Evolutionary conservation across 2,797 vertebrate species (phyloP), one percentile per base, ranked within the genome.

Genomic region (Cuniculus paca): DNA sequence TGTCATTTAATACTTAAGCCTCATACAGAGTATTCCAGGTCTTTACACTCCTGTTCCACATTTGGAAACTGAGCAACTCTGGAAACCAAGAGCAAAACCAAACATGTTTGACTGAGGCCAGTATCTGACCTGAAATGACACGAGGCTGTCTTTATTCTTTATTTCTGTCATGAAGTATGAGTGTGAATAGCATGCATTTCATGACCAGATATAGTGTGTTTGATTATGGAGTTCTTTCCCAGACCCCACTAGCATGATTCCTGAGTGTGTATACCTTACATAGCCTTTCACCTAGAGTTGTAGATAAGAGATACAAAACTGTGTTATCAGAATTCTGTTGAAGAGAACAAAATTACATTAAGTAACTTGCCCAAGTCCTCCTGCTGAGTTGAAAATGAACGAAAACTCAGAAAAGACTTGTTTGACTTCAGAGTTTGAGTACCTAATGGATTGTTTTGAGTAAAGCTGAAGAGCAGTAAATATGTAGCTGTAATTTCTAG

Each of bases 381-480:
- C 54, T 39, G 31, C 58, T 58, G 14, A 48, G 1, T 58, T 42
- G 48, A 26, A 77, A 70, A 36, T 20, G 56, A 80, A 16, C 8
- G 5, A 39, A 78, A 12, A 61, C 48, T 86, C 48, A 91, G 36
- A 45, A 77, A 4, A 81, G 56, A 9, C 6, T 72, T 79, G 4
- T 36, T 45, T 24, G 12, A 72, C 19, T 77, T 20, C 19, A 70
- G 36, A 81, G 50, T 42, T 83, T 39, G 26, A 70, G 6, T 58
- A 22, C 36, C 36, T n/a, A 75, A 6, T 56, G 54, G 31, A 28
- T 81, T 65, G 82, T 31, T 84, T 77, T 72, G 31, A 82, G 26
- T 84, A 84, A 93, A 93, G 68, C 39, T 50, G n/a, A 85, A 42
- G 83, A 91, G 88, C 6, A 74, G 45, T 84, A 58, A 74, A 36